Evolutionary conservation across 1,140 invertebrate genomes (phyloP).

Genomic region (Aphaenogaster rudis): DNA sequence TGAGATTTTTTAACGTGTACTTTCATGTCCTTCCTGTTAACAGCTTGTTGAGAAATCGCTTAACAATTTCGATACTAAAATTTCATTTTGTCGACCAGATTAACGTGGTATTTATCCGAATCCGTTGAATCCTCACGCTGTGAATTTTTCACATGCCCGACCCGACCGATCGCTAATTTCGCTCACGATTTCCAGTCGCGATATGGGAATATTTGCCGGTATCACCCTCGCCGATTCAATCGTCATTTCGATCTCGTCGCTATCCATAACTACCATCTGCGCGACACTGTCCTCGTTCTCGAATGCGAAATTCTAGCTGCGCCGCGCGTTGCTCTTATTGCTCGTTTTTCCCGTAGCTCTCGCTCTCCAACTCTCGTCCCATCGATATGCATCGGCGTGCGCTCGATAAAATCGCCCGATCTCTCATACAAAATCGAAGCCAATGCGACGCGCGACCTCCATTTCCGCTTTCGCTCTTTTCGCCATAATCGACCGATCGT

Average conservation of each 20-base stretch:
- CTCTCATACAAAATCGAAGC: conserved; percentile 17
- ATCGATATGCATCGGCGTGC: conserved; percentile 31
- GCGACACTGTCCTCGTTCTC: conserved; percentile 26
- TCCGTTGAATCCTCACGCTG: background rate
- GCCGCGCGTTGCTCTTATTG: background rate
- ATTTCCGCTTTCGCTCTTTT: conserved; percentile 9
- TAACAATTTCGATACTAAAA: background rate
- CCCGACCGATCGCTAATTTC: conserved; percentile 26
- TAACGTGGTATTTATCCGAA: conserved; percentile 5
- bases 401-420: conserved; percentile 25
- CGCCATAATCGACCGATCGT: conserved; percentile 13
- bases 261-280: conserved; percentile 34
- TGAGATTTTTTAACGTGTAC: background rate
- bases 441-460: background rate
- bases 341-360: conserved; percentile 10
- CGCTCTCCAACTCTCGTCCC: conserved; percentile 2
- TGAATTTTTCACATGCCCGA: background rate
- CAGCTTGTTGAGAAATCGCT: background rate
- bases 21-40: background rate
- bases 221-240: conserved; percentile 46
- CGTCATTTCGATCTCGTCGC: conserved; percentile 17
- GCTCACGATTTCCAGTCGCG: conserved; percentile 13
- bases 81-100: background rate
- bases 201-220: conserved; percentile 11
- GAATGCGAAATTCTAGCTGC: conserved; percentile 24